Percentiles rank a stretch among this genome's conserved stretches.
These are phyloP conservation scores for Listronotus bonariensis DNA, from an alignment of 1,140 invertebrate genomes.

Conservation along the genomic window DNA sequence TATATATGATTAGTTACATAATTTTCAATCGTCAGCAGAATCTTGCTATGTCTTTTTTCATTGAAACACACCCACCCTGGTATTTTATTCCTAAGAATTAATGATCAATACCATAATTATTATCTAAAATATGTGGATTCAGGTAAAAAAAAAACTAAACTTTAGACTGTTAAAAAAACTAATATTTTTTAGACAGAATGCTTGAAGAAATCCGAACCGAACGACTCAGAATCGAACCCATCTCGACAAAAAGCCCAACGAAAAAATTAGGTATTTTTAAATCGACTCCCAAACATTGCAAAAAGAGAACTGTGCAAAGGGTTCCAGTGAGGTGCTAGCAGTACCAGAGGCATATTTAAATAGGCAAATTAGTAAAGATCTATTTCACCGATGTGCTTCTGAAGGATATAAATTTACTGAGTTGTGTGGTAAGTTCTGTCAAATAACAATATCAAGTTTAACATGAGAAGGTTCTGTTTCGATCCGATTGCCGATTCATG, in stretches of 20 bases:
- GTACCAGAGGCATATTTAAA: constrained; percentile 52
- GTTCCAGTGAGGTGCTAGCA: constrained; percentile 50
- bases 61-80: too few species aligned
- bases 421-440: constrained; percentile 6
- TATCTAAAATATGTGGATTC: not conserved
- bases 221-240: not conserved
- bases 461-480: too few species aligned
- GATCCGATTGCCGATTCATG: too few species aligned
- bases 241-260: not conserved
- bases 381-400: constrained; percentile 32
- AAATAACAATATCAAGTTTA: too few species aligned
- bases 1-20: too few species aligned
- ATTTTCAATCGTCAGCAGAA: too few species aligned
- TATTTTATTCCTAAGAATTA: too few species aligned
- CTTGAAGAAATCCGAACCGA: constrained; percentile 13
- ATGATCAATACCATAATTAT: too few species aligned
- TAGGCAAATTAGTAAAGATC: constrained; percentile 49
- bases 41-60: too few species aligned
- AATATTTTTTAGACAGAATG: constrained; percentile 19
- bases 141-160: too few species aligned
- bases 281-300: not conserved
- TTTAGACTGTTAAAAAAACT: too few species aligned
- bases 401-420: constrained; percentile 10
- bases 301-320: constrained; percentile 23
- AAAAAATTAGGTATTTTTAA: constrained; percentile 21